Conservation (phyloP, 2,888 invertebrate species). For the Phyto melanocephala region DNA sequence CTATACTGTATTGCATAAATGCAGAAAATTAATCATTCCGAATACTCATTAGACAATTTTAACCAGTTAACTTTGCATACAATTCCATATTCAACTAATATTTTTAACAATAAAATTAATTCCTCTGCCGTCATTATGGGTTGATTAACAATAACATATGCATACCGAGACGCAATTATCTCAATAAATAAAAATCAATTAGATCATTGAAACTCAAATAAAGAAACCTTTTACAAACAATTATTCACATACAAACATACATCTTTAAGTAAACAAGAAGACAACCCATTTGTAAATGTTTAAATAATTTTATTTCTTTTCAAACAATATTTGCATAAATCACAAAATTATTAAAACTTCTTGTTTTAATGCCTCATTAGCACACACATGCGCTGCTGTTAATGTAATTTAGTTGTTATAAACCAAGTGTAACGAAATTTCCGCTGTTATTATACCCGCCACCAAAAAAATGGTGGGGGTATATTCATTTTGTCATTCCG, state of each 20-base stretch:
- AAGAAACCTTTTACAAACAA: constrained; percentile 7
- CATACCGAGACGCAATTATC: neutral
- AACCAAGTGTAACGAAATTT: constrained; percentile 44
- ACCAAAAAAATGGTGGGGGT: too few relatives aligned
- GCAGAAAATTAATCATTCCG: too few relatives aligned
- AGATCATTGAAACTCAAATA: constrained; percentile 2
- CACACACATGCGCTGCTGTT: neutral
- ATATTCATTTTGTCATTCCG: too few relatives aligned
- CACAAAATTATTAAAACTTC: neutral
- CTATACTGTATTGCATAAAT: too few relatives aligned
- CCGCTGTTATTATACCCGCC: too few relatives aligned
- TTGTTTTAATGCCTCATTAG: constrained; percentile 5
- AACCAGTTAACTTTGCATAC: too few relatives aligned
- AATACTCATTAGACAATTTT: too few relatives aligned
- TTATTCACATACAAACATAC: constrained; percentile 6
- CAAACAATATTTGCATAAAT: constrained; percentile 17
- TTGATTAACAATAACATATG: neutral
- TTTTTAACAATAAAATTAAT: neutral
- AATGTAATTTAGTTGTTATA: constrained; percentile 6
- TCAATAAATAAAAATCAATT: constrained; percentile 1
- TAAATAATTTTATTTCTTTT: constrained; percentile 23
- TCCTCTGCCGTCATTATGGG: neutral
- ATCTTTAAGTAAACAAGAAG: too few relatives aligned
- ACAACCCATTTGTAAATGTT: constrained; percentile 17
- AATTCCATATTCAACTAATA: too few relatives aligned